Percentiles rank a stretch among this genome's conserved stretches.
Evolutionary conservation across 1,140 invertebrate genomes (phyloP).

Genomic region (Aethina tumida): DNA sequence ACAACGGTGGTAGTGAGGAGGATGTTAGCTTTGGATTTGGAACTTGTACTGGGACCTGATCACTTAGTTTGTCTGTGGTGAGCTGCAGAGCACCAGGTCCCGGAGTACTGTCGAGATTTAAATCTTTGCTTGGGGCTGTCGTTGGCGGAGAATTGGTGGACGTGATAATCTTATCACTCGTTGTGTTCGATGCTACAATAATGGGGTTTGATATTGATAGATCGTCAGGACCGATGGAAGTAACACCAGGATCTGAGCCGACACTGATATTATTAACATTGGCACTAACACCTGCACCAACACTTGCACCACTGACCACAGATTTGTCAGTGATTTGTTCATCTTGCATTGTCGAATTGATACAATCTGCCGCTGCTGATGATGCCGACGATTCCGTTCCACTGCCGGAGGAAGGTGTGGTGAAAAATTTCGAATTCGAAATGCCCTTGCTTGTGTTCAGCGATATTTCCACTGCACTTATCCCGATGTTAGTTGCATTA

Average conservation of each 20-base stretch:
- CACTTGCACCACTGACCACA: slow-evolving; percentile 24
- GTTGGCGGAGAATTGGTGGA: slow-evolving; percentile 10
- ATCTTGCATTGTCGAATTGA: slow-evolving; percentile 34
- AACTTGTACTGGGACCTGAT: slow-evolving; percentile 21
- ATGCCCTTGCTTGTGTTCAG: slow-evolving; percentile 30
- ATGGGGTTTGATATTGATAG: too few species aligned
- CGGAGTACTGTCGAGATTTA: too few species aligned
- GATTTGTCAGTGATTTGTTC: slow-evolving; percentile 33
- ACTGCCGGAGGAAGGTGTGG: slow-evolving; percentile 29
- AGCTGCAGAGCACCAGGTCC: too few species aligned
- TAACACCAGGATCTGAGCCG: too few species aligned
- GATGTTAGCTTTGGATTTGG: slow-evolving; percentile 17
- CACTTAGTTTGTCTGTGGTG: slow-evolving; percentile 24
- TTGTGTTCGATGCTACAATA: slow-evolving; percentile 11
- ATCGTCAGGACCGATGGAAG: too few species aligned
- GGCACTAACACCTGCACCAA: slow-evolving; percentile 18
- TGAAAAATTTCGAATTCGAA: slow-evolving; percentile 33
- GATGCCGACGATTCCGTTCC: slow-evolving; percentile 20
- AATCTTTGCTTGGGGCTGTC: too few species aligned
- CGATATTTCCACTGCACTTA: slow-evolving; percentile 33
- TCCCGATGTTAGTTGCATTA: slow-evolving; percentile 34
- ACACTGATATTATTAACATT: too few species aligned
- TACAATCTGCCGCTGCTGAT: slow-evolving; percentile 22
- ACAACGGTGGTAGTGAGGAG: slow-evolving; percentile 18
- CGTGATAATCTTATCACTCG: slow-evolving; percentile 6